Evolutionary conservation across 2,797 vertebrate genomes (phyloP).

Genomic region (Antrozous pallidus): DNA sequence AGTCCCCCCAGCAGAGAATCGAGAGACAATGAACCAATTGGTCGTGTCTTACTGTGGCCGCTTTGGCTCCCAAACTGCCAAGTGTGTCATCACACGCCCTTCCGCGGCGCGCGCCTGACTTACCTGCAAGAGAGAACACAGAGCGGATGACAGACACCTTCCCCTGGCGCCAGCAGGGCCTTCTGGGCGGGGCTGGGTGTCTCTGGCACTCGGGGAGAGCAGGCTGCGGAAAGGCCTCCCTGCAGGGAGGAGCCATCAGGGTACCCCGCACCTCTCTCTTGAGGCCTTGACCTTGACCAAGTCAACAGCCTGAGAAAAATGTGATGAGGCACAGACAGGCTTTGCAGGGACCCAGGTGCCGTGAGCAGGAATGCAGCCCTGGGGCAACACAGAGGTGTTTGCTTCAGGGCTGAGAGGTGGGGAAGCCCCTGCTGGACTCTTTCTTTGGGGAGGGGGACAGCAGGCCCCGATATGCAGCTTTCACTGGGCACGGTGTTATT

Average conservation of each 20-base stretch:
- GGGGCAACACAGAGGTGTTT: background rate
- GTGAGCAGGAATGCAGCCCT: accelerated
- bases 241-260: no score
- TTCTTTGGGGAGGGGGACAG: background rate
- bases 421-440: background rate
- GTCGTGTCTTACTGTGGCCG: slow-evolving; percentile 78
- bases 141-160: slow-evolving; percentile 32
- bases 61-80: slow-evolving; percentile 71
- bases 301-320: background rate
- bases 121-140: slow-evolving; percentile 83
- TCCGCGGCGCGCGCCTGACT: slow-evolving; percentile 77
- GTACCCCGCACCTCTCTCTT: background rate
- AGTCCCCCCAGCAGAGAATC: slow-evolving; percentile 66
- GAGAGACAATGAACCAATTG: slow-evolving; percentile 65
- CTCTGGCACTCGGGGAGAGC: accelerated
- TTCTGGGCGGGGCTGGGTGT: background rate
- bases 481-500: background rate
- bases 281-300: background rate
- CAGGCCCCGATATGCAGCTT: background rate
- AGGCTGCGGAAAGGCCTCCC: background rate
- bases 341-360: background rate
- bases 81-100: slow-evolving; percentile 67
- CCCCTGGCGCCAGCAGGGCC: background rate
- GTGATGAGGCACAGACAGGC: background rate
- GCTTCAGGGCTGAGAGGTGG: background rate